A percentile compares a stretch with the other conserved stretches of the same genome.
These are phyloP conservation scores for Limnephilus auricula DNA, from an alignment of 2,888 invertebrate species.

Conservation along the genomic window DNA sequence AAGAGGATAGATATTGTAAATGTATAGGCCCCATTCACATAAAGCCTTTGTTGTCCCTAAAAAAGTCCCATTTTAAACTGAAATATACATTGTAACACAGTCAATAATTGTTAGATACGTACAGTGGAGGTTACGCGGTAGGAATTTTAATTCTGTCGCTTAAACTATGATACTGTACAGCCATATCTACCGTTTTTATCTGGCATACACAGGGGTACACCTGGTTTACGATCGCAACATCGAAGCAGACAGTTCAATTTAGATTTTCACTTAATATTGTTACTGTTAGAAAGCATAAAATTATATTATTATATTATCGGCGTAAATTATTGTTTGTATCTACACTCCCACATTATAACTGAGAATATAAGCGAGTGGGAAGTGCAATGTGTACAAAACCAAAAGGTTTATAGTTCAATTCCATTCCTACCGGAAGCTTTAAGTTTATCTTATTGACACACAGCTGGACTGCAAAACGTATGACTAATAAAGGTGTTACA, in stretches of 20 bases:
- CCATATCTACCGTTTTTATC: not conserved
- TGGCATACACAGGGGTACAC: not conserved
- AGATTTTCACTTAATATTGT: not conserved
- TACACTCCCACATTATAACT: not conserved
- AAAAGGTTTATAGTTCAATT: not conserved
- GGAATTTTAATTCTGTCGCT: constrained; percentile 42
- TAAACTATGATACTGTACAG: not conserved
- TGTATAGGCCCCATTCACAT: constrained; percentile 53
- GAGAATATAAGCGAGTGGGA: not conserved
- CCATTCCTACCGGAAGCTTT: not conserved
- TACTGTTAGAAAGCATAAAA: not conserved
- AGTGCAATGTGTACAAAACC: not conserved
- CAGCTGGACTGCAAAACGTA: not conserved
- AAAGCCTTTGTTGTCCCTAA: constrained; percentile 35
- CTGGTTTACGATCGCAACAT: not conserved
- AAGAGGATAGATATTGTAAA: constrained; percentile 64
- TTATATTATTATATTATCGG: not conserved
- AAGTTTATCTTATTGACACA: not conserved
- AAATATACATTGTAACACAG: constrained; percentile 47
- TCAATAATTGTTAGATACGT: constrained; percentile 47
- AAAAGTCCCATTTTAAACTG: constrained; percentile 41
- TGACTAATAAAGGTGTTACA: not conserved
- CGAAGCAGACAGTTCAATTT: not conserved
- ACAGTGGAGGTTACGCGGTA: constrained; percentile 25
- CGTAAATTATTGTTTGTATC: not conserved